Base-by-base conservation (phyloP, 2,113 vertebrate genomes). In the Entomyzon cyanotis region DNA sequence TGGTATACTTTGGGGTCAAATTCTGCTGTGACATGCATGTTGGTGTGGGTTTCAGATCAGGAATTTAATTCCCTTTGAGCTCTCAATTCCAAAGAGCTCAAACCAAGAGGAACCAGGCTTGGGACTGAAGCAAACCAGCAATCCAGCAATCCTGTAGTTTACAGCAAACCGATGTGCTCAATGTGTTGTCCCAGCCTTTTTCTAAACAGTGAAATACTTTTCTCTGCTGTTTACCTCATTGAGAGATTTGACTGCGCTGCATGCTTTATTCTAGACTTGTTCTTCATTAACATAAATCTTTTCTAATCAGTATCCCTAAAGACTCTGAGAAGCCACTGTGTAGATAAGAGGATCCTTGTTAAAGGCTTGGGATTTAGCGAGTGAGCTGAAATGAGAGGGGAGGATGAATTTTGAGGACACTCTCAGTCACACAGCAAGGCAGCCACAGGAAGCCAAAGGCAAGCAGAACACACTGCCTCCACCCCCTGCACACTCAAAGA, bases 261-360 rank as follows among this genome's bases (percentile, higher is more conserved):
- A 19, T 39, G 47, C 30, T 91, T 78, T 82, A 39, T 89, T 84
- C 73, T 60, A 64, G 44, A 63, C 58, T 88, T 44, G 17, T 58
- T 94, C 79, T 71, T 88, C 60, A 84, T 87, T 87, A 87, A 62
- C 42, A 42, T 74, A 79, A 82, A 88, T 63, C 30, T 90, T 77
- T 83, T 41, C 74, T 52, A 88, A 84, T 84, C 71, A 16, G 8
- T 74, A 67, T 52, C 56, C 67, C 50, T 77, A 55, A 76, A 86
- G 75, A 52, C 70, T 84, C 62, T 25, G 24, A 47, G 75, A 95
- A 85, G 46, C 10, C 35, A 49, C 59, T 81, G 55, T 3, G 1
- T 14, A 77, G 68, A 17, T 83, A 73, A 69, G 12, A 90, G 37
- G 31, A 82, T 85, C 42, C 53, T 35, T 64, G 63, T 35, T 76